Conservation (phyloP, 2,797 vertebrate genomes). For the Atherinosoma microstoma region DNA sequence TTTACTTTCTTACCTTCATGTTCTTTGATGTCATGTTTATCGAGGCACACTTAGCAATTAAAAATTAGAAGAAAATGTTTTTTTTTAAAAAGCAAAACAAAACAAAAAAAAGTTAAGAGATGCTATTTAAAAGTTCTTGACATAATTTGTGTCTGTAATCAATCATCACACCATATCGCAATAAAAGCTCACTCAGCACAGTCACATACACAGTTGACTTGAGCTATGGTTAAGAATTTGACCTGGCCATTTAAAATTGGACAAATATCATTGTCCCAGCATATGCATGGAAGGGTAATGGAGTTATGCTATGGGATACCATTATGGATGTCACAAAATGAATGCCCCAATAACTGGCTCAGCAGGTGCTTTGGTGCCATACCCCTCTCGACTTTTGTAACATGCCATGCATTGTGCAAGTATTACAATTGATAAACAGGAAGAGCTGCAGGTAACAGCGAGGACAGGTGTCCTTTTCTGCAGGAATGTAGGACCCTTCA, state of each 20-base stretch:
- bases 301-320: no score
- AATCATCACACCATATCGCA: constrained; percentile 20
- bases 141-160: constrained; percentile 19
- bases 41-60: constrained; percentile 36
- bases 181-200: background rate
- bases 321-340: no score
- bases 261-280: background rate
- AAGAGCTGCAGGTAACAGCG: background rate
- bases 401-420: no score
- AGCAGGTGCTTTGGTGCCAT: no score
- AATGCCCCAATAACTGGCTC: no score
- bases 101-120: background rate
- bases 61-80: background rate
- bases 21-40: constrained; percentile 22
- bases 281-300: no score
- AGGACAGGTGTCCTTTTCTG: background rate
- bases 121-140: constrained; percentile 9
- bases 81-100: background rate
- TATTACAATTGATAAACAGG: background rate
- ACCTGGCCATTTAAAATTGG: background rate
- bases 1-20: background rate
- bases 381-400: no score
- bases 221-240: background rate
- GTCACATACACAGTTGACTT: background rate
- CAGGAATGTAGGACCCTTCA: background rate